Evolutionary conservation across 2,113 vertebrate genomes (phyloP), one percentile per base, ranked within the genome.

Genomic region (Hemibates koningsi): DNA sequence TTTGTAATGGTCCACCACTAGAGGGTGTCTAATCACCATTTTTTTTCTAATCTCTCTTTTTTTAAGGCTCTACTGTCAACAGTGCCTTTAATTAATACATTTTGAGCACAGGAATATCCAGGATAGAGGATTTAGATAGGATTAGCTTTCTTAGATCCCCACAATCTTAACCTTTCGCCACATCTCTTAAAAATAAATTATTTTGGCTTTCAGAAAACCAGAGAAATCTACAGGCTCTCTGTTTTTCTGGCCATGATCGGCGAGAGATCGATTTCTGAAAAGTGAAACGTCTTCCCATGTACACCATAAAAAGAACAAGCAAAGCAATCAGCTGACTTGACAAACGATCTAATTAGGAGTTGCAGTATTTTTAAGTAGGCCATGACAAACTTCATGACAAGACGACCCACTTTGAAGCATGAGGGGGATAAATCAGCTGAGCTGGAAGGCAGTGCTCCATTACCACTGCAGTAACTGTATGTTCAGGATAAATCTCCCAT

Each of bases 1-100:
- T 90, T 86, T 88, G n/a, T 78, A 80, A 87, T 68, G 14, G 91
- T 86, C 89, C 83, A 91, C 95, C 95, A 96, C 95, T 94, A 95
- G 95, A 92, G 94, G 95, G 95, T 91, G 90, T 94, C 87, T 93
- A 93, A 92, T 91, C 94, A 89, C 91, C 86, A 93, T 86, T 88
- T 87, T 84, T 56, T 87, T 56, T 10, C 5, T 27, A 13, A 32
- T 54, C 48, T 83, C 29, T 34, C 36, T 76, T 56, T 63, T 83
- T 87, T 57, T 5, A 84, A 19, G 19, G 14, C 29, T 86, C 27
- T 32, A 3, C 8, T 59, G 43, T 27, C 38, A 48, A 85, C 41
- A 56, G 43, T 43, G 36, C 5, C 24, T 52, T 66, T 16, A 34
- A 68, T 59, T 57, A 52, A 73, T 29, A 71, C 54, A 88, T 79